A percentile compares a stretch with the other conserved stretches of the same genome.
Conservation (phyloP, 2,113 vertebrate species). For the Furnarius figulus region DNA sequence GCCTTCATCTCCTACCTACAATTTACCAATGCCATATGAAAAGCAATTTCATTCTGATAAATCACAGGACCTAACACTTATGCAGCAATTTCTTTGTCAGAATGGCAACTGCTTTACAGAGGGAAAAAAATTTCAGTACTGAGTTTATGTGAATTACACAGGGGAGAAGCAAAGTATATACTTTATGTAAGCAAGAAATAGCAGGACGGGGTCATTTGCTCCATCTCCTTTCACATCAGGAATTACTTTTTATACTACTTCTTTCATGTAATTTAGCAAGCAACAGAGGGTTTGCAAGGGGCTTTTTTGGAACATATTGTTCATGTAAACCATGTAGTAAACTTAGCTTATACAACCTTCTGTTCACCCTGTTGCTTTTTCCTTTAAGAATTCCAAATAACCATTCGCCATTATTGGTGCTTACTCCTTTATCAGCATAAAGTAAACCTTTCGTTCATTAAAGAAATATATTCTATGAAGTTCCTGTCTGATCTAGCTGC, state of each 20-base stretch:
- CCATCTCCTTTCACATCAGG: not conserved
- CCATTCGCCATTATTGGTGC: rapidly evolving
- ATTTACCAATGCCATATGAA: not conserved
- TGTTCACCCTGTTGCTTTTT: not conserved
- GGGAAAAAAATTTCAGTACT: not conserved
- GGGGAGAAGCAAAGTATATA: not conserved
- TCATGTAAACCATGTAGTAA: not conserved
- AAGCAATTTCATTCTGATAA: not conserved
- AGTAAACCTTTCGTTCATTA: not conserved
- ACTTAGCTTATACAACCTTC: not conserved
- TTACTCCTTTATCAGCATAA: not conserved
- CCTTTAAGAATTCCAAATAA: not conserved
- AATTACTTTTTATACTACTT: not conserved
- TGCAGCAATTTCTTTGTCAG: not conserved
- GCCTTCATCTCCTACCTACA: not conserved
- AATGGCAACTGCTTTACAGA: not conserved
- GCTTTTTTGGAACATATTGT: rapidly evolving
- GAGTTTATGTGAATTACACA: not conserved
- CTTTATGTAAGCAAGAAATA: not conserved
- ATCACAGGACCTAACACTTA: not conserved
- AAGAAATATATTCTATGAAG: not conserved
- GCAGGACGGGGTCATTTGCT: not conserved
- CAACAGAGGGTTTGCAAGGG: not conserved
- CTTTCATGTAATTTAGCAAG: not conserved
- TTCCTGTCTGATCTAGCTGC: not conserved